Evolutionary conservation across 2,797 vertebrate species (phyloP), one percentile per base, ranked within the genome.

Genomic region (Hephaestus fuliginosus): DNA sequence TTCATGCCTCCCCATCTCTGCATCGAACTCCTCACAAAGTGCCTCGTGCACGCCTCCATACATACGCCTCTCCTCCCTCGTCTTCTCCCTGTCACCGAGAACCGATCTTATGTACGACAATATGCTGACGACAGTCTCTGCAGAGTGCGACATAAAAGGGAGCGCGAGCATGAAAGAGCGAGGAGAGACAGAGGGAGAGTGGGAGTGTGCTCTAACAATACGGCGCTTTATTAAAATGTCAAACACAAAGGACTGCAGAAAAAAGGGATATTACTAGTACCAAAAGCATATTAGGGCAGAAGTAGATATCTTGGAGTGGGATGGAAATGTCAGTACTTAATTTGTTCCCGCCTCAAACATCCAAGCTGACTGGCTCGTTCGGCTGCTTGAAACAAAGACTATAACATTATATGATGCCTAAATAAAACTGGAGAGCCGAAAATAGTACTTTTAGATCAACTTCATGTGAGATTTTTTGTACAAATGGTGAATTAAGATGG

Each of bases 181-280:
- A 80, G 70, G 67, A 67, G 86, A 84, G 75, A 76, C 68, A 62
- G 86, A 81, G 82, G 88, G 72, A 86, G 89, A 89, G 86, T 88
- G 86, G 88, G 92, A 82, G 92, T 86, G 83, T 66, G 79, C 84
- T 86, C 79, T 83, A 84, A 90, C 84, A 91, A 92, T 92, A 36
- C 79, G 58, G 75, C 13, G 49, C 84, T 90, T 92, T 89, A 93
- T 92, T 90, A 91, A 90, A 91, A 90, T 90, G 89, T 92, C 92
- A 92, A 88, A 89, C 87, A 91, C 86, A 92, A 92, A 92, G 78
- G 79, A 73, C 66, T 58, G 85, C 81, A 84, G 83, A 65, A 81
- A 33, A 81, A 76, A 76, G 52, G 79, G 70, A 89, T 86, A 91
- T 90, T 88, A 91, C 90, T 74, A 17, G 69, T 57, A 87, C 83